Evolutionary conservation across 2,888 invertebrate genomes (phyloP).

Genomic region (Petrolisthes cinctipes): DNA sequence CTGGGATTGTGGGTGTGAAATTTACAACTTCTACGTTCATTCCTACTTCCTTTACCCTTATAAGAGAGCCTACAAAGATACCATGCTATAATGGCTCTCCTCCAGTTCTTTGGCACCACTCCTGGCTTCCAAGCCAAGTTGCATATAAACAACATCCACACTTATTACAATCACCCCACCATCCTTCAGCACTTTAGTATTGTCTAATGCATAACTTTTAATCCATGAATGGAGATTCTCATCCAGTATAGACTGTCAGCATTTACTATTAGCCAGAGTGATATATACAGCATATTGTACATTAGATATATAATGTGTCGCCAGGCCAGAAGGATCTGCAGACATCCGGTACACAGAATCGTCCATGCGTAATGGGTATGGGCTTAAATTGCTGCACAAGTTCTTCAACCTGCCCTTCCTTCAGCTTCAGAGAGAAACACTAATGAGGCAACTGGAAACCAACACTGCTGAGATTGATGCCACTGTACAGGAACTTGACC

Average conservation of each 20-base stretch:
- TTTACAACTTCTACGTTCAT: neutral
- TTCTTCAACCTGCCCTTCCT: slow-evolving; percentile 96
- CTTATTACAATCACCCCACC: too few relatives aligned
- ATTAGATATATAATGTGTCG: neutral
- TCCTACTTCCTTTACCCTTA: neutral
- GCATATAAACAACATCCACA: too few relatives aligned
- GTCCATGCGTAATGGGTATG: slow-evolving; percentile 96
- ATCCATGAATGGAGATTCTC: too few relatives aligned
- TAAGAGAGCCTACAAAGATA: neutral
- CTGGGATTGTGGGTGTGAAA: neutral
- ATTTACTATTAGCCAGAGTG: too few relatives aligned
- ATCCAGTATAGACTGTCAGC: too few relatives aligned
- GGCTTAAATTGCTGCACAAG: slow-evolving; percentile 89
- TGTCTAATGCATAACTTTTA: too few relatives aligned
- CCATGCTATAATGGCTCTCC: neutral
- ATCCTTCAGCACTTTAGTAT: too few relatives aligned
- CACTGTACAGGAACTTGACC: slow-evolving; percentile 71
- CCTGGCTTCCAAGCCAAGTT: too few relatives aligned
- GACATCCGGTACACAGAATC: slow-evolving; percentile 89
- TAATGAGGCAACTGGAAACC: slow-evolving; percentile 85
- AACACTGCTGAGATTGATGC: slow-evolving; percentile 85
- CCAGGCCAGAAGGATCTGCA: slow-evolving; percentile 68
- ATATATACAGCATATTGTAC: neutral
- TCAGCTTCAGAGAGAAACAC: slow-evolving; percentile 86
- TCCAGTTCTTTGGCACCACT: too few relatives aligned